Evolutionary conservation across 2,797 vertebrate species (phyloP).

Genomic region (Poecilia picta): DNA sequence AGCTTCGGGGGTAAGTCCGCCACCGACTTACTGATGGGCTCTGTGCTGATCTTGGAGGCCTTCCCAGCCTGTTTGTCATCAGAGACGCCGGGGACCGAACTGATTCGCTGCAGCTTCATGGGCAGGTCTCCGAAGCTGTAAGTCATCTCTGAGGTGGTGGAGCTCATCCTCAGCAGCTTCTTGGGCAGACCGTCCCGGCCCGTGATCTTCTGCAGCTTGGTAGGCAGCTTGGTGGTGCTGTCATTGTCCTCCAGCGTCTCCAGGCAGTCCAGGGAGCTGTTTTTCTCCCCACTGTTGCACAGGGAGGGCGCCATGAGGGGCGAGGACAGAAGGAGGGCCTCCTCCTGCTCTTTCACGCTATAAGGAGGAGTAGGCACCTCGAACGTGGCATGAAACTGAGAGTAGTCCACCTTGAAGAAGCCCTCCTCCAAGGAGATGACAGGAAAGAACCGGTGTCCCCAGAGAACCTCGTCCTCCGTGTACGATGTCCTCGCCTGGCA

Average conservation of each 20-base stretch:
- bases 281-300: conserved; percentile 95
- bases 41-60: conserved; percentile 88
- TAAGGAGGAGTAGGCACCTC: conserved; percentile 94
- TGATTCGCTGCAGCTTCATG: conserved; percentile 98
- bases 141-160: conserved; percentile 98
- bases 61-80: conserved; percentile 93
- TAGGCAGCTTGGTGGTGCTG: conserved; percentile 90
- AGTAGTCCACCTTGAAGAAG: conserved; percentile 99
- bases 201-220: conserved; percentile 96
- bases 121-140: conserved; percentile 97
- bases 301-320: conserved; percentile 95
- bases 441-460: conserved; percentile 98
- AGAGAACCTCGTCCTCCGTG: conserved; percentile 97
- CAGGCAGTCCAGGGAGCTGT: conserved; percentile 93
- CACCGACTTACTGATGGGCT: conserved; percentile 97
- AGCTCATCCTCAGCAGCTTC: conserved; percentile 98
- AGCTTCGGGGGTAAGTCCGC: conserved; percentile 98
- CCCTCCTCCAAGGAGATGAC: conserved; percentile 99
- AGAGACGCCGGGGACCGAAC: conserved; percentile 96
- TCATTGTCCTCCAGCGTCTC: conserved; percentile 92
- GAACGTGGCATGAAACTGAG: conserved; percentile 98
- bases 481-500: conserved; percentile 99
- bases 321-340: conserved; percentile 96
- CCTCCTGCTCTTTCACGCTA: conserved; percentile 98
- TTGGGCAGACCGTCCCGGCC: conserved; percentile 94